Evolutionary conservation across 2,113 vertebrate genomes (phyloP).

Genomic region (Uria lomvia): DNA sequence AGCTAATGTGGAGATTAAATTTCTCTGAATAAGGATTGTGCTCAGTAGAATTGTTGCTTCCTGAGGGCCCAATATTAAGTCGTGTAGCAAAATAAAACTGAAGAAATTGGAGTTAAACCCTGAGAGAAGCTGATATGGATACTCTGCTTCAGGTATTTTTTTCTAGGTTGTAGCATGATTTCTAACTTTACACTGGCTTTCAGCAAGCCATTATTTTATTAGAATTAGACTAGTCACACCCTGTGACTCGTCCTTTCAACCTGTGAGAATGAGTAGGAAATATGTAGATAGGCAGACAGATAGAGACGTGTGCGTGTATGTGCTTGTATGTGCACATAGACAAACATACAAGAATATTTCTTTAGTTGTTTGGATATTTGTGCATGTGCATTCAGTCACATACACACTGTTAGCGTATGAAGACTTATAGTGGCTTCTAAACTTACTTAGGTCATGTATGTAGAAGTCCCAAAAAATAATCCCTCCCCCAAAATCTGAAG

Average conservation of each 20-base stretch:
- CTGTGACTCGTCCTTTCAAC: neutral
- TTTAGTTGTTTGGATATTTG: neutral
- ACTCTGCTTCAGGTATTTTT: neutral
- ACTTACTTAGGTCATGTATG: neutral
- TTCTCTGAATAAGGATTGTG: conserved; percentile 61
- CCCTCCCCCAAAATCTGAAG: neutral
- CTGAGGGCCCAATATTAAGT: conserved; percentile 10
- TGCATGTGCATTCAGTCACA: neutral
- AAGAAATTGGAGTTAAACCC: conserved; percentile 59
- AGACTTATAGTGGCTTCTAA: neutral
- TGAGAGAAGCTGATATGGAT: conserved; percentile 11
- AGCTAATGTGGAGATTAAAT: conserved; percentile 53
- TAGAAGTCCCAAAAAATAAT: neutral
- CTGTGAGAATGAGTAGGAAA: neutral
- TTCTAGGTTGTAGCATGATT: neutral
- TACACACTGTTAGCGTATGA: neutral
- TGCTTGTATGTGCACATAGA: neutral
- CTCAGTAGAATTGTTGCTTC: conserved; percentile 57
- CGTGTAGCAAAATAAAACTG: conserved; percentile 51
- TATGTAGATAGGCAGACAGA: neutral
- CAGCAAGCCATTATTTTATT: conserved; percentile 6
- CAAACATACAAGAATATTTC: neutral
- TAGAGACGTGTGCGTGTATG: rapidly evolving
- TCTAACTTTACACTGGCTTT: conserved; percentile 13
- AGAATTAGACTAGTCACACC: neutral